Percentiles rank a stretch among this genome's conserved stretches.
phyloP scores from a whole-genome alignment of 2,797 vertebrate species.

The Philypnodon macrostomus region DNA sequence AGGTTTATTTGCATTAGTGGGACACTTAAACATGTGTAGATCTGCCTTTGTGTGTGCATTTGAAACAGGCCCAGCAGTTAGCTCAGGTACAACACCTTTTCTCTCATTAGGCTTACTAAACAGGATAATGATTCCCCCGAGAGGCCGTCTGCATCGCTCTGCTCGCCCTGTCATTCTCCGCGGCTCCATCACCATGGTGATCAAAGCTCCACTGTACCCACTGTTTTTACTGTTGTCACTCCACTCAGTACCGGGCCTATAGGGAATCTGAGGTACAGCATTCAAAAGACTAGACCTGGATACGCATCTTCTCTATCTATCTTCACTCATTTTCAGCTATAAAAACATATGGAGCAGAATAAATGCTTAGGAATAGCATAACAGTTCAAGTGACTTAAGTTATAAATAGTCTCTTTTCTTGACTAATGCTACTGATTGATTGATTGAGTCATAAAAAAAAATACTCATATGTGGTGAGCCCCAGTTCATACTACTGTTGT shows the following conservation, averaged over 20 bases:
- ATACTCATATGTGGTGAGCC: too few species aligned
- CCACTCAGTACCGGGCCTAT: slow-evolving; percentile 32
- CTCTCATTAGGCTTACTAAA: slow-evolving; percentile 79
- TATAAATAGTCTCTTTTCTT: too few species aligned
- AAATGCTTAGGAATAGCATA: too few species aligned
- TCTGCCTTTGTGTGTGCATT: slow-evolving; percentile 14
- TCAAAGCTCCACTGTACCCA: slow-evolving; percentile 66
- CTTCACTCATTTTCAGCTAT: too few species aligned
- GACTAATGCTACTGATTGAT: too few species aligned
- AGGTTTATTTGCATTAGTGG: slow-evolving; percentile 23
- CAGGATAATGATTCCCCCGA: slow-evolving; percentile 77
- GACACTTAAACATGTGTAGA: background rate
- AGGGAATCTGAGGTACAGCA: slow-evolving; percentile 34
- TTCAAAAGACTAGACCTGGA: slow-evolving; percentile 14
- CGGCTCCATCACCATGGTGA: slow-evolving; percentile 67
- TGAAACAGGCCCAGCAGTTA: slow-evolving; percentile 49
- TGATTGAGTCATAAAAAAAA: too few species aligned
- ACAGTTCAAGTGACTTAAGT: too few species aligned
- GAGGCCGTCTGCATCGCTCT: slow-evolving; percentile 48
- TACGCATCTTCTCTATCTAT: slow-evolving; percentile 2
- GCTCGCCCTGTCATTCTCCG: slow-evolving; percentile 69
- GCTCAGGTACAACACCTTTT: slow-evolving; percentile 61
- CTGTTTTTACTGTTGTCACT: slow-evolving; percentile 59
- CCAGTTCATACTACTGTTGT: too few species aligned
- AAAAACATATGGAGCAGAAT: too few species aligned